These are phyloP conservation scores for Montipora efflorescens DNA, from an alignment of 64 coral and sea anemone species.

Conservation along the genomic window DNA sequence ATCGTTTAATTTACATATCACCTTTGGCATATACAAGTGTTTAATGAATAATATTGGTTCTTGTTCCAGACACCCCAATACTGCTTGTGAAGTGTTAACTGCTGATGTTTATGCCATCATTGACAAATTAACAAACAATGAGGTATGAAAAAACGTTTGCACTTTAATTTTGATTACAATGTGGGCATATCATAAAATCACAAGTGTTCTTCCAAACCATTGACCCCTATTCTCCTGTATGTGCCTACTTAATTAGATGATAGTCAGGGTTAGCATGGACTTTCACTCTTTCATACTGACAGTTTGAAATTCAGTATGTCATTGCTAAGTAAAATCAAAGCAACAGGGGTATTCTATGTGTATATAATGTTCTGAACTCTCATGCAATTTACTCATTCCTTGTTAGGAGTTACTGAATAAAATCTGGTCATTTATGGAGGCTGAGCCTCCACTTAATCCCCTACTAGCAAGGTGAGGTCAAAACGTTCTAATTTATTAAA, in stretches of 20 bases:
- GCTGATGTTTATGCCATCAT: slow-evolving; percentile 97
- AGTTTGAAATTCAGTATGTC: neutral
- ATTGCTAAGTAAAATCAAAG: neutral
- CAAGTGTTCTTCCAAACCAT: no score
- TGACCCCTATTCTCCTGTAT: no score
- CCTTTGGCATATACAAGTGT: no score
- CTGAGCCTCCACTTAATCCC: slow-evolving; percentile 89
- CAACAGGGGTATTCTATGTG: neutral
- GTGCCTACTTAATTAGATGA: no score
- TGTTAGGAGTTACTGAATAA: slow-evolving; percentile 93
- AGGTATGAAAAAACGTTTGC: slow-evolving; percentile 58
- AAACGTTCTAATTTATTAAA: neutral
- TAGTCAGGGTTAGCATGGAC: neutral
- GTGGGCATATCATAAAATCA: no score
- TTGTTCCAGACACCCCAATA: slow-evolving; percentile 87
- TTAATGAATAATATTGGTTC: neutral
- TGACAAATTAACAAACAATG: slow-evolving; percentile 89
- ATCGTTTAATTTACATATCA: no score
- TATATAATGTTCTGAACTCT: neutral
- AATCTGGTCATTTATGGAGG: slow-evolving; percentile 96
- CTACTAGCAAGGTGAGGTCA: slow-evolving; percentile 91
- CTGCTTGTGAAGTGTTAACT: slow-evolving; percentile 94
- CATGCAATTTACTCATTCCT: neutral
- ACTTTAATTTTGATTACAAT: no score
- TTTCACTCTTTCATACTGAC: neutral